Evolutionary conservation across 2,797 vertebrate species (phyloP), one percentile per base, ranked within the genome.

Genomic region (Rhinophrynus dorsalis): DNA sequence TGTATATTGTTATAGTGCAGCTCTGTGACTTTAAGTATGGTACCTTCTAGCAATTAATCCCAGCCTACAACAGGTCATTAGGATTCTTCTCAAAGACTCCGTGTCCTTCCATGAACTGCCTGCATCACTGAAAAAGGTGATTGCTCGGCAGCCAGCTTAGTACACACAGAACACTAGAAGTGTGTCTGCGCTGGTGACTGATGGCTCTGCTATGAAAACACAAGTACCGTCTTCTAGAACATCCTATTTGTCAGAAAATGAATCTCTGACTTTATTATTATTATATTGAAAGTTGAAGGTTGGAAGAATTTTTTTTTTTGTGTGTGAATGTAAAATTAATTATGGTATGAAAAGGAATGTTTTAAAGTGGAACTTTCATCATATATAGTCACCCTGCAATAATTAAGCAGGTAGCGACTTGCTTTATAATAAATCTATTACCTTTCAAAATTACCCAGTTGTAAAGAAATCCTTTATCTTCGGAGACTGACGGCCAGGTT

Each of bases 51-150:
- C 67, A 47, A 62, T 62, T 27, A 45, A 54, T 55, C 42, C 42
- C 50, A 71, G 68, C 40, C 68, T 51, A 24, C 29, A 52, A 3
- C 15, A 59, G 32, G 47, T 67, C 54, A 66, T 73, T 73, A 73
- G 47, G 62, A 73, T 73, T 73, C 62, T 60, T 32, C 70, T 73
- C 62, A 66, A 67, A 73, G 69, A 66, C 47, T 13, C 30, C 1
- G 47, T 73, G 70, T 67, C 70, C 70, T 73, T 73, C 55, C 9
- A 29, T 73, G 70, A 73, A 67, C 70, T 11, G 35, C 23, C 37
- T 12, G 6, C 26, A 7, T 21, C 23, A 20, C 45, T 21, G 15
- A 60, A 37, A 54, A 73, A 66, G 51, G 68, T 72, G 68, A 57
- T 64, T 17, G 18, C 20, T 48, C 10, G 9, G 24, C 30, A 58